A percentile compares a stretch with the other conserved stretches of the same genome.
phyloP scores from a whole-genome alignment of 2,797 vertebrate species.

The Kryptolebias ocellatus region DNA sequence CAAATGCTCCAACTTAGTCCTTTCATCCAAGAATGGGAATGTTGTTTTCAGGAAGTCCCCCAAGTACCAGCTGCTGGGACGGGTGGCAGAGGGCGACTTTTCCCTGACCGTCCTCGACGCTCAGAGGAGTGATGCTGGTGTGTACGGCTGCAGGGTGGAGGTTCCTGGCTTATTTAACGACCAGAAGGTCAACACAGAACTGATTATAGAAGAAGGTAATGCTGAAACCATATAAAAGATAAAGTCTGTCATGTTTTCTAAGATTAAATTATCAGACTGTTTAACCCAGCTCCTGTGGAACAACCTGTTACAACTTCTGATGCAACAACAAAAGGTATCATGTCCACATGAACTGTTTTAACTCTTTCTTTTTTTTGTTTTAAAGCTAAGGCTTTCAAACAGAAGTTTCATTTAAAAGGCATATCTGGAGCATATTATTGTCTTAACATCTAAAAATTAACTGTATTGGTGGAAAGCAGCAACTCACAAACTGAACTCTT shows the following conservation, averaged over 20 bases:
- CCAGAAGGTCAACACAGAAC: conserved; percentile 13
- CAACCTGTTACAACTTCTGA: background rate
- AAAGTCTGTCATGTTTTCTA: background rate
- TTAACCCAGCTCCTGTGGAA: conserved; percentile 26
- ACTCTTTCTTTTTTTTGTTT: no score
- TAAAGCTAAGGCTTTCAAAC: no score
- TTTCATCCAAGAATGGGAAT: conserved; percentile 56
- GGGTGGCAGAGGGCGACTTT: conserved; percentile 57
- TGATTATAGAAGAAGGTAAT: conserved; percentile 72
- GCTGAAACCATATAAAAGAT: background rate
- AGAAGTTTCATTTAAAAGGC: no score
- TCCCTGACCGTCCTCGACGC: conserved; percentile 79
- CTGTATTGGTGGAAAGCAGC: background rate
- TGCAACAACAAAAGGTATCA: conserved; percentile 7
- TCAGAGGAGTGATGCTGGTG: conserved; percentile 70
- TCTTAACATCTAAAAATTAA: background rate
- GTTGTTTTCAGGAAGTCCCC: conserved; percentile 20
- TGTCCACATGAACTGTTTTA: no score
- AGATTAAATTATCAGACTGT: background rate
- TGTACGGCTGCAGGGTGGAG: conserved; percentile 84
- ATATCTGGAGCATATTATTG: no score
- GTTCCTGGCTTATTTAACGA: conserved; percentile 79
- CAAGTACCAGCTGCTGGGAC: conserved; percentile 76
- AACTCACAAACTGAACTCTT: background rate
- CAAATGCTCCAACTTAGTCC: conserved; percentile 62